These are phyloP conservation scores for Trilocha varians DNA, from an alignment of 2,888 invertebrate genomes.

Conservation along the genomic window DNA sequence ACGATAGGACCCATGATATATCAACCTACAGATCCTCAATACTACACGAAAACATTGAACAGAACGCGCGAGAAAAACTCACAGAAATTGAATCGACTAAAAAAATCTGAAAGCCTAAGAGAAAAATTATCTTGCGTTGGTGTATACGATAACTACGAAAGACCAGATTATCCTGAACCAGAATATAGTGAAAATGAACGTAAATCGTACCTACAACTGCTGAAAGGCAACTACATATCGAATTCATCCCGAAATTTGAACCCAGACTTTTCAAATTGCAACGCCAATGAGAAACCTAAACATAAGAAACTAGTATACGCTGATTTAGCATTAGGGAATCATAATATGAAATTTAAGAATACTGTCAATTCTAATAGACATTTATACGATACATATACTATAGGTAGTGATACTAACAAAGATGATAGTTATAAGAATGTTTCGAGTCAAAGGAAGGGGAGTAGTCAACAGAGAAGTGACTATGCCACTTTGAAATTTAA, in stretches of 20 bases:
- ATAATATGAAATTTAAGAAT: constrained; percentile 72
- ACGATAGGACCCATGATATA: constrained; percentile 65
- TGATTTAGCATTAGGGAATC: constrained; percentile 70
- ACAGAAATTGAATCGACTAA: constrained; percentile 60
- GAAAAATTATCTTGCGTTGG: constrained; percentile 68
- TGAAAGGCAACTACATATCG: constrained; percentile 45
- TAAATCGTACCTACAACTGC: constrained; percentile 57
- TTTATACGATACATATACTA: constrained; percentile 67
- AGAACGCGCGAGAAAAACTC: constrained; percentile 60
- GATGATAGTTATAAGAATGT: neutral
- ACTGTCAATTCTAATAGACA: constrained; percentile 73
- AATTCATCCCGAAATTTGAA: constrained; percentile 33
- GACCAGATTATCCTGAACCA: constrained; percentile 61
- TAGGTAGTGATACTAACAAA: constrained; percentile 30
- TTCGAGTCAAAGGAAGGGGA: neutral
- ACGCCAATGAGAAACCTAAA: constrained; percentile 56
- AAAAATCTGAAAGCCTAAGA: constrained; percentile 66
- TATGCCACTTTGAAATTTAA: constrained; percentile 69
- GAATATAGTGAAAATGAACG: constrained; percentile 60
- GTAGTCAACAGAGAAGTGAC: constrained; percentile 39
- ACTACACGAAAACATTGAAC: constrained; percentile 65
- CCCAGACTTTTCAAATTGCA: constrained; percentile 49
- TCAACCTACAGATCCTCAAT: constrained; percentile 54
- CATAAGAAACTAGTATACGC: constrained; percentile 70
- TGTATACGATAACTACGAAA: constrained; percentile 62